phyloP scores from a whole-genome alignment of 2,888 invertebrate species.

The Didymodactylos carnosus region DNA sequence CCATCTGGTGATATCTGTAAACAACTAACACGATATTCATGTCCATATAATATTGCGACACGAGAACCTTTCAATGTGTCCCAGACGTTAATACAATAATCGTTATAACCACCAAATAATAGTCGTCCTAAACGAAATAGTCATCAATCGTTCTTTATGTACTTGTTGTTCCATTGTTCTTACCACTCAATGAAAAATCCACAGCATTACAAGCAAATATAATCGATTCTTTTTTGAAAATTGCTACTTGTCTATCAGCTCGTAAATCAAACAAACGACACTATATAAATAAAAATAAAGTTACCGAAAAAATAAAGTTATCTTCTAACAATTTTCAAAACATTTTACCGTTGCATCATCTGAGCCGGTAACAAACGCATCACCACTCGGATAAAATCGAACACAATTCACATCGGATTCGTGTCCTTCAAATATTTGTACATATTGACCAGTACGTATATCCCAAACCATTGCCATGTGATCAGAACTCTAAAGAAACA shows the following conservation, averaged over 20 bases:
- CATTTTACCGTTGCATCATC: constrained; percentile 80
- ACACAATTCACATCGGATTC: constrained; percentile 93
- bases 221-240: constrained; percentile 83
- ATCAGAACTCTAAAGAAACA: constrained; percentile 58
- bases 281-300: constrained; percentile 20
- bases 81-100: constrained; percentile 96
- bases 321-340: constrained; percentile 14
- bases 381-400: constrained; percentile 92
- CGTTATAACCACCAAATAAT: constrained; percentile 91
- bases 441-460: constrained; percentile 88
- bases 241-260: constrained; percentile 86
- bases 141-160: not conserved
- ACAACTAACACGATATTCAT: constrained; percentile 70
- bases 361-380: constrained; percentile 91
- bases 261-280: constrained; percentile 89
- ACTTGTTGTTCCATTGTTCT: not conserved
- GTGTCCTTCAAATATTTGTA: constrained; percentile 94
- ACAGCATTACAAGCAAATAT: constrained; percentile 93
- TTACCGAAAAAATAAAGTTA: not conserved
- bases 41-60: constrained; percentile 71
- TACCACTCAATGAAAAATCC: constrained; percentile 81
- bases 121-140: constrained; percentile 49
- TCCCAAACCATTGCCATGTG: constrained; percentile 95
- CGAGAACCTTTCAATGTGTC: constrained; percentile 81
- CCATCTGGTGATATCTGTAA: constrained; percentile 80